phyloP scores from a whole-genome alignment of 2,797 vertebrate species.

The Chloroceryle inda region DNA sequence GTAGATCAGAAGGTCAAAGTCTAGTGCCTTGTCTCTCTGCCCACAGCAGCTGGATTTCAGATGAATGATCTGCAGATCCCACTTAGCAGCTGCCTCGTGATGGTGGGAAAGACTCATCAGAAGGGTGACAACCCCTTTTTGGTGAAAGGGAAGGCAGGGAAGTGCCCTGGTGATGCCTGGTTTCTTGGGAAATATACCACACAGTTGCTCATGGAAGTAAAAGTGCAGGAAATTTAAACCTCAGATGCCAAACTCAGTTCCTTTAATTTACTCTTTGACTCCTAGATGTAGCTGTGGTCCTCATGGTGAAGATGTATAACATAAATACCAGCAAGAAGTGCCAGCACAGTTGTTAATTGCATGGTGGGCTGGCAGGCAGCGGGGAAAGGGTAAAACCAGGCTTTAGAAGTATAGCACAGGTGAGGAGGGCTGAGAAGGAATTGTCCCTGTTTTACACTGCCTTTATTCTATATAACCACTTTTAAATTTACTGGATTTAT shows the following conservation, averaged over 20 bases:
- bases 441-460: neutral
- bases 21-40: neutral
- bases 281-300: neutral
- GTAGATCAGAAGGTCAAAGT: neutral
- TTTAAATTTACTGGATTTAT: neutral
- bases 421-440: rapidly evolving
- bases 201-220: neutral
- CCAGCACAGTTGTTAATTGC: neutral
- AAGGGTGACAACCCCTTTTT: neutral
- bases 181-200: neutral
- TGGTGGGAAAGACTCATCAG: neutral
- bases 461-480: neutral
- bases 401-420: neutral
- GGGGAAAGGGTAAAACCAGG: neutral
- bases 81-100: neutral
- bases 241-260: neutral
- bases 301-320: neutral
- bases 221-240: neutral
- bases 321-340: neutral
- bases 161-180: neutral
- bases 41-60: neutral
- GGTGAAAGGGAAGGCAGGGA: neutral
- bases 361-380: neutral
- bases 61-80: neutral
- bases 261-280: neutral